These are phyloP conservation scores for Cuniculus paca DNA, from an alignment of 2,797 vertebrate genomes.

Conservation along the genomic window DNA sequence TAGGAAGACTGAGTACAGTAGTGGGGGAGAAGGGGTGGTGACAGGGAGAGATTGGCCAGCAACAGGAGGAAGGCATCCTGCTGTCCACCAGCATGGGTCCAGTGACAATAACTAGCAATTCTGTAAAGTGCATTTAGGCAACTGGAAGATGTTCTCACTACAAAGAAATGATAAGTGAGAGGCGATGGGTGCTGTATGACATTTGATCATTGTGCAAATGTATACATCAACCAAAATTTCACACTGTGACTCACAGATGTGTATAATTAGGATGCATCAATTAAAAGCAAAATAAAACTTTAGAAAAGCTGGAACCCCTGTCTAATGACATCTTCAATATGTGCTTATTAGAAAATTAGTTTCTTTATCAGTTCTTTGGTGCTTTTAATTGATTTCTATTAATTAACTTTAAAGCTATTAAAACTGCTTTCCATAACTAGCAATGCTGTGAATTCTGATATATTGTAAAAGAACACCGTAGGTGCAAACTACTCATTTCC, in stretches of 20 bases:
- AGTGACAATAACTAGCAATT: background rate
- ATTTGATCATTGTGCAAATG: background rate
- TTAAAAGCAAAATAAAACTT: background rate
- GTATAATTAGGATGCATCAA: background rate
- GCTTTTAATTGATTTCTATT: slow-evolving; percentile 50
- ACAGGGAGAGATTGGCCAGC: background rate
- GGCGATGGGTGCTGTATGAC: background rate
- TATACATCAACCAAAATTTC: background rate
- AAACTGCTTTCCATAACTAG: slow-evolving; percentile 60
- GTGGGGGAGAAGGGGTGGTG: background rate
- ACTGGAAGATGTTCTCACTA: background rate
- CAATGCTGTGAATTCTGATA: slow-evolving; percentile 55
- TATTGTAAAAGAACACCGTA: background rate
- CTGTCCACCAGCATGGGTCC: background rate
- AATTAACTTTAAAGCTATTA: slow-evolving; percentile 54
- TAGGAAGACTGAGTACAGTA: too few relatives aligned
- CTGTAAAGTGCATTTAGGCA: background rate
- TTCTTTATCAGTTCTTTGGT: background rate
- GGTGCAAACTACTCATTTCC: slow-evolving; percentile 56
- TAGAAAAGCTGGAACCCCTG: background rate
- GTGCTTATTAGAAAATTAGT: background rate
- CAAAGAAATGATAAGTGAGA: background rate
- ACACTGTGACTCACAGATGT: too few relatives aligned
- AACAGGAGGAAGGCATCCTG: too few relatives aligned
- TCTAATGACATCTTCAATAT: background rate